Evolutionary conservation across 2,888 invertebrate genomes (phyloP), one percentile per base, ranked within the genome.

Genomic region (Sarcophaga carnaria): DNA sequence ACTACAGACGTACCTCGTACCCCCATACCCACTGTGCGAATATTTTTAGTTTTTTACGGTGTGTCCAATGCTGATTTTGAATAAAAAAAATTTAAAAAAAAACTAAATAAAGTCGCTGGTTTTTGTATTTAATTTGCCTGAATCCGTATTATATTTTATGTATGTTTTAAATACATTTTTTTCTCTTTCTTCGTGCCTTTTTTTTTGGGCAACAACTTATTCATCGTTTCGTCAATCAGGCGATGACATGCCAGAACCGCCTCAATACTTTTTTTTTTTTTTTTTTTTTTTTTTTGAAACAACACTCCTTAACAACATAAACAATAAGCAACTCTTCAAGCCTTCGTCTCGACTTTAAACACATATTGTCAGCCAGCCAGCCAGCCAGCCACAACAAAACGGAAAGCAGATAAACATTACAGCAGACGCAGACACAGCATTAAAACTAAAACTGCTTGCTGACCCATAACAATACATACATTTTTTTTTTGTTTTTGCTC

Each of bases 161-260:
- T 59, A 49, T 62, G 12, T 20, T 76, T 74, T 17, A 54, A 17
- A 37, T 59, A 4, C 11, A 12, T 14, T 62, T 70, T 59, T 67
- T 66, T 74, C 11, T 47, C n/a, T 63, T 69, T 27, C 47, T 83
- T 72, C 4, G 22, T 25, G n/a, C 6, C 2, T 10, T 64, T 37
- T 54, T 72, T 59, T 71, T 87, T 87, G 62, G 79, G 79, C 76
- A 89, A 89, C 89, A 90, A 89, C 89, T 90, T 90, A 86, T 89
- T 90, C 90, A 90, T 90, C 89, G 90, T 90, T 90, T 89, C 91
- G 89, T 91, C 91, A 91, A 91, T 91, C 91, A 91, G 91, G 91
- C 90, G 91, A 90, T 91, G 91, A 91, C 90, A 91, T 90, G 90
- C 89, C 89, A 90, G 90, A 88, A 90, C 90, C 91, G 90, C 90